phyloP scores from a whole-genome alignment of 2,113 vertebrate genomes.

The Scolopax mira region DNA sequence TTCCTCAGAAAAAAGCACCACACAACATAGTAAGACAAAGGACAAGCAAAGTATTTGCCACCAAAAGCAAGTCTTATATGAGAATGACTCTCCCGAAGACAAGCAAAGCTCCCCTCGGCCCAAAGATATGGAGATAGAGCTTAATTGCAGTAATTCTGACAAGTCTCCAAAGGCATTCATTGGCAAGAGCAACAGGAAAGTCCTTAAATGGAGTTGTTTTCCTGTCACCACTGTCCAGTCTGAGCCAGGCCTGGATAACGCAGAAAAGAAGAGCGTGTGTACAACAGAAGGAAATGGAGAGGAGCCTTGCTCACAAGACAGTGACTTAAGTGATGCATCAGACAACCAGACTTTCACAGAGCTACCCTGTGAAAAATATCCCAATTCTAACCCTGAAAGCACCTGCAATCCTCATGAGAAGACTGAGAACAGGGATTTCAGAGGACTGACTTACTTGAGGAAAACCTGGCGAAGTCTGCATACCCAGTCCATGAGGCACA shows the following conservation, averaged over 20 bases:
- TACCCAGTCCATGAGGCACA: conserved; percentile 73
- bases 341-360: conserved; percentile 73
- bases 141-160: neutral
- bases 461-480: conserved; percentile 84
- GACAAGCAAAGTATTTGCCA: neutral
- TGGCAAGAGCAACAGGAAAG: neutral
- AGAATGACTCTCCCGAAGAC: neutral
- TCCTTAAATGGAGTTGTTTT: conserved; percentile 40
- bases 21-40: neutral
- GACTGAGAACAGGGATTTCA: neutral
- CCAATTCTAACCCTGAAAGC: neutral
- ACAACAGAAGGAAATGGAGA: conserved; percentile 55
- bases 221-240: conserved; percentile 22
- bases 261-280: neutral
- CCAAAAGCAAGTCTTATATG: conserved; percentile 18
- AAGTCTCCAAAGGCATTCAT: neutral
- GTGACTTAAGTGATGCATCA: conserved; percentile 58
- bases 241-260: conserved; percentile 20
- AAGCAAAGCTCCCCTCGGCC: neutral
- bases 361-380: neutral
- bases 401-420: neutral
- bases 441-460: conserved; percentile 74
- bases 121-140: neutral
- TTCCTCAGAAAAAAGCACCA: neutral
- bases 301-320: conserved; percentile 62